Evolutionary conservation across 2,113 vertebrate species (phyloP), one percentile per base, ranked within the genome.

Genomic region (Muntiacus reevesi): DNA sequence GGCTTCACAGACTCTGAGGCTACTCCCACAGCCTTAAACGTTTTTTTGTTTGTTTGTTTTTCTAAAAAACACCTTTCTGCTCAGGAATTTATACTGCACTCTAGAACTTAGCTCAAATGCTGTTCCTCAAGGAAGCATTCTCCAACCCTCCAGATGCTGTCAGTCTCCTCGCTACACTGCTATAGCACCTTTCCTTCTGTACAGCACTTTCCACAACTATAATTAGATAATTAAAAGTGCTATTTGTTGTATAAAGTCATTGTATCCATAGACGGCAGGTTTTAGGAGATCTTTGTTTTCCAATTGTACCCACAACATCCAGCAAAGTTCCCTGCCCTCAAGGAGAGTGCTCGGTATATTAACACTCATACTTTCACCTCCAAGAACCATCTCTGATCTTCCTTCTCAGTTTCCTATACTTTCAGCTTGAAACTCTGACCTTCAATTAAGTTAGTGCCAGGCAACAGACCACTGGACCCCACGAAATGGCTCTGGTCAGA

Each of bases 391-490:
- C 52, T 97, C 45, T 28, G 60, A 6, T 62, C 59, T 92, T 25
- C 23, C n/a, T 76, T 89, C 28, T 19, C 19, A 12, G 19, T 52
- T 87, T 79, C n/a, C 76, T 82, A 9, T 36, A 62, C 7, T 54
- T 79, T 84, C 81, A 97, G 40, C 21, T 50, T 28, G n/a, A 89
- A 60, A 83, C 13, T 95, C 71, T 57, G 60, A 25, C 23, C 27
- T 93, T 87, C 50, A 54, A 10, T 84, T 82, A 92, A 52, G 21
- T 83, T 67, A 93, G 86, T 40, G 30, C 19, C 13, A 33, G 10
- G 25, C 55, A 59, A 82, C 71, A 87, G 81, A n/a, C 12, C 30
- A 10, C 30, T 17, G 7, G 43, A 47, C 52, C 76, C 27, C 57
- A 83, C 17, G 2, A 67, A 90, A 50, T 50, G 33, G 57, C 93